Conservation (phyloP, 2,888 invertebrate genomes). For the Synanthedon tipuliformis region DNA sequence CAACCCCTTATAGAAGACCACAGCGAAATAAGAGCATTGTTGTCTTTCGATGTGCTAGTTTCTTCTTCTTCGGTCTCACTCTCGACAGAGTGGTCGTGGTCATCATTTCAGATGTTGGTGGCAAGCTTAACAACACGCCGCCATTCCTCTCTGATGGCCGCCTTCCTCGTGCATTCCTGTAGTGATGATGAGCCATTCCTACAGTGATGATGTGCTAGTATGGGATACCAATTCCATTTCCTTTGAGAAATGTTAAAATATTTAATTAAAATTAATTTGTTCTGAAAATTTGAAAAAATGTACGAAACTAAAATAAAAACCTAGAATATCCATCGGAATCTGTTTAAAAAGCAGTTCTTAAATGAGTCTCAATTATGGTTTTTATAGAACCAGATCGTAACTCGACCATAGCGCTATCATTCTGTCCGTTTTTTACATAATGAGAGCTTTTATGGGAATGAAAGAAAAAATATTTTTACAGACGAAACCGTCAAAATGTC, state of each 20-base stretch:
- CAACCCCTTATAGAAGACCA: too few relatives aligned
- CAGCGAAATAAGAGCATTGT: too few relatives aligned
- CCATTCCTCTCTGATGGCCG: too few relatives aligned
- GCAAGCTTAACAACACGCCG: too few relatives aligned
- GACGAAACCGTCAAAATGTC: not conserved
- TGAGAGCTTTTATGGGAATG: not conserved
- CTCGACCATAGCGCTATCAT: not conserved
- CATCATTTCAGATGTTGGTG: too few relatives aligned
- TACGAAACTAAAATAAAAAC: not conserved
- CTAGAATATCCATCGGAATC: not conserved
- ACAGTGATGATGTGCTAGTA: too few relatives aligned
- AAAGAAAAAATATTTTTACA: not conserved
- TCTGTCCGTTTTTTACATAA: not conserved
- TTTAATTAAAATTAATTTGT: not conserved
- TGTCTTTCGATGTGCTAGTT: too few relatives aligned
- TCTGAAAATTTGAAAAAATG: not conserved
- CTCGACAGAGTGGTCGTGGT: too few relatives aligned
- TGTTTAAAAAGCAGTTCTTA: not conserved
- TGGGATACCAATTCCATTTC: too few relatives aligned
- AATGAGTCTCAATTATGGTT: not conserved
- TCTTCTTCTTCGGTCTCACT: too few relatives aligned
- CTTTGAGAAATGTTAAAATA: not conserved
- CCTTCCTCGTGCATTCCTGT: too few relatives aligned
- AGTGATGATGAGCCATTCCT: too few relatives aligned
- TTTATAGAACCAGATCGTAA: not conserved